Percentiles rank a stretch among this genome's conserved stretches.
These are phyloP conservation scores for Neodiprion fabricii DNA, from an alignment of 1,140 invertebrate species.

Conservation along the genomic window DNA sequence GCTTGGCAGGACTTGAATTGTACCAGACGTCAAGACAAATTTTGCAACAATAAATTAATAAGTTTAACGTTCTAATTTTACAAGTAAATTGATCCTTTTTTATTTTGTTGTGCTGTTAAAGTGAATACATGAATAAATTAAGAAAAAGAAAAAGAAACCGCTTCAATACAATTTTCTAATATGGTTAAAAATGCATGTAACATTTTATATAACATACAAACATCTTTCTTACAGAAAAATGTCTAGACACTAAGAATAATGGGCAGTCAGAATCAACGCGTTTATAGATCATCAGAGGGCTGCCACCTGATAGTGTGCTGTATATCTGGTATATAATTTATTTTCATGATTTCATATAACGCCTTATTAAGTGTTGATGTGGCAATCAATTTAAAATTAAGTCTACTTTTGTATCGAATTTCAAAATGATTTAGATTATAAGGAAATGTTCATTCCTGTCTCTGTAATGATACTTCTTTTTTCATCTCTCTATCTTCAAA, in stretches of 20 bases:
- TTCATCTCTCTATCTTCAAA: too few species aligned
- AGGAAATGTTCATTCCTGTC: too few species aligned
- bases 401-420: too few species aligned
- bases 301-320: constrained; percentile 53
- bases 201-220: constrained; percentile 38
- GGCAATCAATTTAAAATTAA: constrained; percentile 38
- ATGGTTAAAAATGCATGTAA: constrained; percentile 14
- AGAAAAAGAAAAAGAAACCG: too few species aligned
- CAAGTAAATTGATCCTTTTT: too few species aligned
- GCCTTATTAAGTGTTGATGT: constrained; percentile 24
- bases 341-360: constrained; percentile 48
- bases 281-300: constrained; percentile 59
- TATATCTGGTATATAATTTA: constrained; percentile 58
- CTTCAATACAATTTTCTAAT: not conserved
- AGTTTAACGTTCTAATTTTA: too few species aligned
- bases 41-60: too few species aligned
- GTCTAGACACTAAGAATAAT: constrained; percentile 61
- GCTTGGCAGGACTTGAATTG: too few species aligned
- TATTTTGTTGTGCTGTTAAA: too few species aligned
- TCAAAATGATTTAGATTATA: not conserved
- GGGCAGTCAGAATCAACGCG: constrained; percentile 59
- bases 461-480: too few species aligned
- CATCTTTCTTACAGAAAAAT: constrained; percentile 61
- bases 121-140: too few species aligned
- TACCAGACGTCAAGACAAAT: too few species aligned